Evolutionary conservation across 2,113 vertebrate species (phyloP).

Genomic region (Corydoras sp.): DNA sequence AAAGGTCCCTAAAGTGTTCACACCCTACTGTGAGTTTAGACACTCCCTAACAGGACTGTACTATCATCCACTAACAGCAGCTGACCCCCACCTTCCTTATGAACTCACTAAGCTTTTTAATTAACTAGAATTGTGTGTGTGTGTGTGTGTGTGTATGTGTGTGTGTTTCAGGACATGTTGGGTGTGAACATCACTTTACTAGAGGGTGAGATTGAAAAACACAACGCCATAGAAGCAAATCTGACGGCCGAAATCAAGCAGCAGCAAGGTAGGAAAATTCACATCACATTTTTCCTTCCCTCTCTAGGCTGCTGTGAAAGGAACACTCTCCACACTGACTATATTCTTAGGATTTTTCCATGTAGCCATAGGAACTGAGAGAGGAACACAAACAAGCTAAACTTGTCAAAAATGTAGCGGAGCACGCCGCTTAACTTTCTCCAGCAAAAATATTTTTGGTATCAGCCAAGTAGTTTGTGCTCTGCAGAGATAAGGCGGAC

Average conservation of each 20-base stretch:
- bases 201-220: constrained; percentile 40
- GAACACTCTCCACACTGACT: constrained; percentile 45
- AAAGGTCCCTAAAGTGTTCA: constrained; percentile 11
- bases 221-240: constrained; percentile 48
- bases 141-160: not conserved
- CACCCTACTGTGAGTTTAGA: constrained; percentile 33
- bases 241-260: constrained; percentile 47
- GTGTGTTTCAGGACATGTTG: constrained; percentile 48
- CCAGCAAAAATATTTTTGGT: no score
- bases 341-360: constrained; percentile 54
- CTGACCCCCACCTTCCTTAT: not conserved
- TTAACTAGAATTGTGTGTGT: not conserved
- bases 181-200: constrained; percentile 51
- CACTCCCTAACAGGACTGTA: constrained; percentile 22
- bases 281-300: constrained; percentile 27
- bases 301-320: constrained; percentile 50
- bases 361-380: constrained; percentile 52
- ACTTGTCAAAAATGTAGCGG: no score
- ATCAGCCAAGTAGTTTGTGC: no score
- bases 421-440: no score
- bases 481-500: no score
- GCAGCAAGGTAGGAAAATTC: constrained; percentile 63
- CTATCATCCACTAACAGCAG: constrained; percentile 8
- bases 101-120: not conserved
- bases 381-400: constrained; percentile 52